Base-by-base conservation (phyloP, 2,797 vertebrate genomes). In the Leptatherina wallacei region DNA sequence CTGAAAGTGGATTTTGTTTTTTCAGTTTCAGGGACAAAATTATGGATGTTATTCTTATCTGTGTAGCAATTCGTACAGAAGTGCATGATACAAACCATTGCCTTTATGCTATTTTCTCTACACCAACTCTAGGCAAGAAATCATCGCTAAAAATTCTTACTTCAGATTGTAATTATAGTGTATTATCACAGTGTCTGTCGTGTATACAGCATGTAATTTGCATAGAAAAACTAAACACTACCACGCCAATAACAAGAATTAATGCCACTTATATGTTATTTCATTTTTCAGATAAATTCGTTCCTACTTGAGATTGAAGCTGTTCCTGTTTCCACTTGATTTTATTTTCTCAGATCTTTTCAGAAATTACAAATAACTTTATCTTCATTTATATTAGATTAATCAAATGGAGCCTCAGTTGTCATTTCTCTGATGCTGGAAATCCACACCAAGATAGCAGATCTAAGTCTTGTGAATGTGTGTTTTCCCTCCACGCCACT, bases 31-130 rank as follows among this genome's bases (percentile, higher is more conserved):
- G 49, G 58, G 64, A 78, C 68, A 80, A 69, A 80, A 67, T 90
- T 82, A 91, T 86, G 78, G 80, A 88, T 84, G 78, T 67, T 77
- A 47, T 71, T 75, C 58, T 85, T 73, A 81, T 80, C 57, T 84
- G 60, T 22, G 27, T 82, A 85, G 62, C 71, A 85, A 87, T 88
- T 88, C 90, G 76, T 69, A 70, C 44, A 36, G 67, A 35, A 52
- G 76, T 66, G 62, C 73, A 83, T 80, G 82, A 72, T 62, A 56
- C 42, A 10, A 22, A 58, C 51, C 22, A 22, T 78, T 77, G 24
- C 54, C 32, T 62, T 69, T 67, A 52, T 84, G 51, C 69, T 86
- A 77, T 72, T 79, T 67, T 84, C 54, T 63, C 16, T 49, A 54
- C 69, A 40, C 73, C 78, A 67, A 58, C 13, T 9, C 56, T 30